Evolutionary conservation across 2,797 vertebrate species (phyloP).

Genomic region (Taeniopygia guttata): DNA sequence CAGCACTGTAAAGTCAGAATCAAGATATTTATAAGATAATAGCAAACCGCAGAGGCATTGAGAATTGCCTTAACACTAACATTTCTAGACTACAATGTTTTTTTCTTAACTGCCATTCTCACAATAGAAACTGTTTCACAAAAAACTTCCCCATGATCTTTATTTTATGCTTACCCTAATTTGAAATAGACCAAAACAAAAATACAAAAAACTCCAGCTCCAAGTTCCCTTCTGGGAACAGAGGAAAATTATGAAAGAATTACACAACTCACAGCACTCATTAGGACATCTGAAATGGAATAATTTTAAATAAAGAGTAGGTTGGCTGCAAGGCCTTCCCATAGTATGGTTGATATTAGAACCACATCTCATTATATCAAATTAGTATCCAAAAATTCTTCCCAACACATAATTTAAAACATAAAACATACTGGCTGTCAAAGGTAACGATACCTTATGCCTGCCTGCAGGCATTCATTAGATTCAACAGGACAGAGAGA

Average conservation of each 20-base stretch:
- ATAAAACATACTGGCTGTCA: constrained; percentile 56
- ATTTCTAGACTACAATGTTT: background rate
- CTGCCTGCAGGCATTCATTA: constrained; percentile 48
- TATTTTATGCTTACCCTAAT: background rate
- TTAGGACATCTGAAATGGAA: constrained; percentile 54
- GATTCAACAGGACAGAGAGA: constrained; percentile 41
- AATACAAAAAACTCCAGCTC: background rate
- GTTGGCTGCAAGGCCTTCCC: constrained; percentile 45
- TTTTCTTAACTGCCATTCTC: constrained; percentile 31
- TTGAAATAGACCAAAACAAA: constrained; percentile 43
- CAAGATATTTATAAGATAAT: constrained; percentile 69
- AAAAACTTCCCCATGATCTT: background rate
- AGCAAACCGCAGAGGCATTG: background rate
- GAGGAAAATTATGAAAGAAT: constrained; percentile 42
- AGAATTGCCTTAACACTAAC: constrained; percentile 45
- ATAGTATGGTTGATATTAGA: constrained; percentile 39
- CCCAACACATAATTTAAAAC: constrained; percentile 56
- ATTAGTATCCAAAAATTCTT: constrained; percentile 56
- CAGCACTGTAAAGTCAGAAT: constrained; percentile 68
- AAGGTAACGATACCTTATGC: constrained; percentile 51
- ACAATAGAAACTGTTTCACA: background rate
- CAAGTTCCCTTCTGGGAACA: constrained; percentile 27
- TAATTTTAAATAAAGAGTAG: constrained; percentile 64
- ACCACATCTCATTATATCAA: constrained; percentile 45
- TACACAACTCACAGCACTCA: constrained; percentile 55